Base-by-base conservation (phyloP, 2,113 vertebrate genomes). In the Cheirogaleus medius region DNA sequence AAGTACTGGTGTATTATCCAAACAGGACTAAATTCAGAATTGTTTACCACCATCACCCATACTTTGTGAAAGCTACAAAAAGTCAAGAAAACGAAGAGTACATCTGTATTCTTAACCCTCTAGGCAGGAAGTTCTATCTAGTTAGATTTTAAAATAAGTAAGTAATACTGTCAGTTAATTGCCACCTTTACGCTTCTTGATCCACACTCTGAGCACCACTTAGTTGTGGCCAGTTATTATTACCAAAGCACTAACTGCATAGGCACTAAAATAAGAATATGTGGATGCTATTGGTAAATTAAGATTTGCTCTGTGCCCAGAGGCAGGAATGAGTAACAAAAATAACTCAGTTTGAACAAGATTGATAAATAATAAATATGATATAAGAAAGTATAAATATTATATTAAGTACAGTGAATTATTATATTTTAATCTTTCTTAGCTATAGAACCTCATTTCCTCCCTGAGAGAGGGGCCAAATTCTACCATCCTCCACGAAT, bases 81-180 rank as follows among this genome's bases (percentile, higher is more conserved):
- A 17, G 29, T 86, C 66, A 77, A 90, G 81, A 90, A 71, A 29
- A 77, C 96, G 84, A 97, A 97, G 89, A 98, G 6, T 52, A 80
- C 80, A 95, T 97, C 97, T 98, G 93, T 96, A 97, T 77, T 98
- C 66, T 97, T 95, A 97, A 44, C 56, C 69, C 29, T 60, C 49
- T 88, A 71, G 89, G 83, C 97, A 98, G 90, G 95, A 98, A 98
- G 42, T 85, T 93, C 92, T 92, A 56, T 37, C 77, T 86, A 56
- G 90, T 92, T 97, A 93, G 42, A 39, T 87, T 97, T 97, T 66
- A 90, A 97, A 97, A 71, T 95, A 97, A 98, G 52, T 64, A 94
- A 93, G 91, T 15, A 47, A 93, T 71, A 56, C 1, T 94, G 74
- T 94, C 83, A 86, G 49, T 4, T 88, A 97, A 20, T 63, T 84